Evolutionary conservation across 1,140 invertebrate genomes (phyloP), one percentile per base, ranked within the genome.

Genomic region (Cataglyphis hispanica): DNA sequence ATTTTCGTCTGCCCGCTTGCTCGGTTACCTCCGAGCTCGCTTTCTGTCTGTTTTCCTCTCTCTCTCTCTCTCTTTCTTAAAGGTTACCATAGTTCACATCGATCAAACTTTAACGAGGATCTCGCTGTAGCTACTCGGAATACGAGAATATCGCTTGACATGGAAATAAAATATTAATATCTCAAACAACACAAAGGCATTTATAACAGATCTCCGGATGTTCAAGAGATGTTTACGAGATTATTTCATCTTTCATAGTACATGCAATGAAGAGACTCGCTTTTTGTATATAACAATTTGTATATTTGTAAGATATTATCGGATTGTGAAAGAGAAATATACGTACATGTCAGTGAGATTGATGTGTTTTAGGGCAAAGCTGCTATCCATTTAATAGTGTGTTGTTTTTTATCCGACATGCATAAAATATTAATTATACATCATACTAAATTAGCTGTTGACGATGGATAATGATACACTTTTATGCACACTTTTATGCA

Each of bases 41-140:
- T 69, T 31, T 27, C 66, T 56, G n/a, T n/a, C n/a, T n/a, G n/a
- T n/a, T n/a, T n/a, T n/a, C n/a, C 31, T 34, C n/a, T 56, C n/a
- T 25, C 31, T 46, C 63, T 60, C 10, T 22, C 43, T 13, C 4
- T 50, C 46, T 50, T 16, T 74, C 11, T 60, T 74, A 58, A 34
- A n/a, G 43, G 80, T 67, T 43, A 70, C 78, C 61, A 84, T 88
- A 75, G 63, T 61, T 83, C 58, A 84, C 84, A 63, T 67, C 43
- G 85, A 86, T 81, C 85, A 88, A 86, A 86, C 58, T 80, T 78
- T 64, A 50, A 37, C 69, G 83, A 81, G 56, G 46, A 16, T 25
- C 1, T 25, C 37, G 60, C 34, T 31, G 13, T 19, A 70, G 46
- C 25, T 56, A 87, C 46, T 60, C 58, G 67, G 67, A 83, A 72